Evolutionary conservation across 2,797 vertebrate genomes (phyloP).

Genomic region (Pogonophryne albipinna): DNA sequence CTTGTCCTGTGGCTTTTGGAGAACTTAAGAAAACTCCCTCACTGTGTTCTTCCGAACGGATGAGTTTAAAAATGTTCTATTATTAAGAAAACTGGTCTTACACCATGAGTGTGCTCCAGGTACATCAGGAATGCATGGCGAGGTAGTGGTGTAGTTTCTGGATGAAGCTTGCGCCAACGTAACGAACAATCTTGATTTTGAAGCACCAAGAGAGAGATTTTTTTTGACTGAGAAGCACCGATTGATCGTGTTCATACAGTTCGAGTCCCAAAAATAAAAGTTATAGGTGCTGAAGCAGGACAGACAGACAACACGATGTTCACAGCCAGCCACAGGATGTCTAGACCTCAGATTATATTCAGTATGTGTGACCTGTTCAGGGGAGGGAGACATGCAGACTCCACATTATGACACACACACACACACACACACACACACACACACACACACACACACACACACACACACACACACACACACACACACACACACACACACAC

Average conservation of each 20-base stretch:
- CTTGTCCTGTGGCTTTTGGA: slow-evolving; percentile 62
- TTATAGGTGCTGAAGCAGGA: not conserved
- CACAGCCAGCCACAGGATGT: slow-evolving; percentile 55
- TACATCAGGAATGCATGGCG: slow-evolving; percentile 12
- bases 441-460: slow-evolving; percentile 8
- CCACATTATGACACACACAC: slow-evolving; percentile 37
- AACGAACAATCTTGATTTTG: not conserved
- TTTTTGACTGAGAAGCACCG: not conserved
- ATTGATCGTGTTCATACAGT: slow-evolving; percentile 13
- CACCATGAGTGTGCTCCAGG: not conserved
- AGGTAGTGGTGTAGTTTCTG: not conserved
- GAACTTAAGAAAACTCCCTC: slow-evolving; percentile 56
- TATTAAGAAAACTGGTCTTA: slow-evolving; percentile 12
- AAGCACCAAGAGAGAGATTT: not conserved
- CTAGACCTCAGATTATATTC: slow-evolving; percentile 64
- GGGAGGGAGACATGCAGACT: slow-evolving; percentile 26
- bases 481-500: slow-evolving; percentile 13
- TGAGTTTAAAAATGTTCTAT: slow-evolving; percentile 34
- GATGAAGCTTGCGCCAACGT: slow-evolving; percentile 7
- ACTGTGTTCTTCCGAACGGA: slow-evolving; percentile 30
- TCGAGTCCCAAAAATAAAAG: slow-evolving; percentile 1
- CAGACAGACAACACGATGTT: slow-evolving; percentile 42
- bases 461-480: slow-evolving; percentile 31
- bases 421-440: not conserved
- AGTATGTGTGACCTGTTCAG: slow-evolving; percentile 49